A percentile compares a stretch with the other conserved stretches of the same genome.
These are phyloP conservation scores for Automeris io DNA, from an alignment of 2,888 invertebrate species.

Conservation along the genomic window DNA sequence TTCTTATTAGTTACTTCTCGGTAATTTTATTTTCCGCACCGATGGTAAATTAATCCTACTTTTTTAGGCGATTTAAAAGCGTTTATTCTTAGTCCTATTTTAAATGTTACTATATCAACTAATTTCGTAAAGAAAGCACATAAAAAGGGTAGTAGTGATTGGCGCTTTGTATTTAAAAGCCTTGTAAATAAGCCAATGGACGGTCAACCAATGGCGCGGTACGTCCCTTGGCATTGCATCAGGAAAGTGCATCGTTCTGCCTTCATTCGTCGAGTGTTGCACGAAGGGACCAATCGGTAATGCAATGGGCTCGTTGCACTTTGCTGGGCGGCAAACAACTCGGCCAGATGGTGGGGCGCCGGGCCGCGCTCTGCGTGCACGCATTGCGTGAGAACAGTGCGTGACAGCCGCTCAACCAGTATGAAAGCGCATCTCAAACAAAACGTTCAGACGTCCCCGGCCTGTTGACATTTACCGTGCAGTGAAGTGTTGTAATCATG, in stretches of 20 bases:
- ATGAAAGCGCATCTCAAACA: conserved; percentile 14
- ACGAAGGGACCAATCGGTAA: conserved; percentile 66
- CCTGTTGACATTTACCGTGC: conserved; percentile 8
- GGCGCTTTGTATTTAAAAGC: not conserved
- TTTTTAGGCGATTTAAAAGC: no score
- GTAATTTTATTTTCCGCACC: no score
- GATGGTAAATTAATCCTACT: no score
- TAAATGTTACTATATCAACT: no score
- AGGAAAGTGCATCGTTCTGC: conserved; percentile 40
- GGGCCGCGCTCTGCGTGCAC: conserved; percentile 56
- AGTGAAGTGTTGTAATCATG: conserved; percentile 33
- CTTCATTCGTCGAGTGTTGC: conserved; percentile 44
- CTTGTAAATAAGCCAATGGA: conserved; percentile 1
- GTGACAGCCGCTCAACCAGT: conserved; percentile 46
- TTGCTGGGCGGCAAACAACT: conserved; percentile 23
- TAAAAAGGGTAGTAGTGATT: not conserved
- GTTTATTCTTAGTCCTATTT: no score
- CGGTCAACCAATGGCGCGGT: conserved; percentile 42
- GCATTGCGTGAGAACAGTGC: conserved; percentile 65
- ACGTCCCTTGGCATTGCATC: conserved; percentile 49
- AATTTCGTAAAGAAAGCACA: conserved; percentile 1
- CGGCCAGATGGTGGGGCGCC: conserved; percentile 41
- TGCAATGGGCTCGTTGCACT: conserved; percentile 42
- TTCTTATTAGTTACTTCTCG: no score
- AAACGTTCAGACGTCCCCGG: not conserved